phyloP scores from a whole-genome alignment of 2,888 invertebrate species.

The Coecobrya sp. region DNA sequence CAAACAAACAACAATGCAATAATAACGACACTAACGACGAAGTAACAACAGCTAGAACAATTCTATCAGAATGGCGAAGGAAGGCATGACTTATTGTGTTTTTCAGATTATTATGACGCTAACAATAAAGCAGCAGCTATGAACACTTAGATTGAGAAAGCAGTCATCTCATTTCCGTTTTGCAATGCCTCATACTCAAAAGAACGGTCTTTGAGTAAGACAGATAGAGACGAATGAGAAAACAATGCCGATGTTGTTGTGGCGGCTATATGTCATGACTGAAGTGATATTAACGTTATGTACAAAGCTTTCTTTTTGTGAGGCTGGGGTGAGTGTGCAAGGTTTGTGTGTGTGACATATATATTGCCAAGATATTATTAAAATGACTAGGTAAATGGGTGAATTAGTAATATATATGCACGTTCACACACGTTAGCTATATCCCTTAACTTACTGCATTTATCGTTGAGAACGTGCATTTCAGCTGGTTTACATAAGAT shows the following conservation, averaged over 20 bases:
- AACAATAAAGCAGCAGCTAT: slow-evolving; percentile 30
- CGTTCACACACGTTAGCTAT: not conserved
- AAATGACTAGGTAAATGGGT: no score
- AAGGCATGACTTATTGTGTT: slow-evolving; percentile 50
- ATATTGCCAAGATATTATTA: no score
- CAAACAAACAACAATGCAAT: slow-evolving; percentile 62
- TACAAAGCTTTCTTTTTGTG: slow-evolving; percentile 33
- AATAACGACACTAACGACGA: not conserved
- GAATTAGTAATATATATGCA: not conserved
- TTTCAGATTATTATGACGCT: slow-evolving; percentile 21
- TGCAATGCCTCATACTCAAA: not conserved
- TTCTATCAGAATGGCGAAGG: slow-evolving; percentile 62
- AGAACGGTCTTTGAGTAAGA: not conserved
- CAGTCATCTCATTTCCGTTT: slow-evolving; percentile 66
- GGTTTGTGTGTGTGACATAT: no score
- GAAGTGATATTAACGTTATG: not conserved
- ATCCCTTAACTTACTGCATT: slow-evolving; percentile 13
- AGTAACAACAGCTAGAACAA: slow-evolving; percentile 2
- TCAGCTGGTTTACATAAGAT: not conserved
- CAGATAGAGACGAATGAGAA: not conserved
- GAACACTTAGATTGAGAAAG: slow-evolving; percentile 52
- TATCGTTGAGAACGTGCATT: not conserved
- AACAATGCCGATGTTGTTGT: not conserved
- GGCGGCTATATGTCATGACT: not conserved
- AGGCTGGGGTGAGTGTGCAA: not conserved